These are phyloP conservation scores for Merluccius polli DNA, from an alignment of 2,797 vertebrate genomes.

Conservation along the genomic window DNA sequence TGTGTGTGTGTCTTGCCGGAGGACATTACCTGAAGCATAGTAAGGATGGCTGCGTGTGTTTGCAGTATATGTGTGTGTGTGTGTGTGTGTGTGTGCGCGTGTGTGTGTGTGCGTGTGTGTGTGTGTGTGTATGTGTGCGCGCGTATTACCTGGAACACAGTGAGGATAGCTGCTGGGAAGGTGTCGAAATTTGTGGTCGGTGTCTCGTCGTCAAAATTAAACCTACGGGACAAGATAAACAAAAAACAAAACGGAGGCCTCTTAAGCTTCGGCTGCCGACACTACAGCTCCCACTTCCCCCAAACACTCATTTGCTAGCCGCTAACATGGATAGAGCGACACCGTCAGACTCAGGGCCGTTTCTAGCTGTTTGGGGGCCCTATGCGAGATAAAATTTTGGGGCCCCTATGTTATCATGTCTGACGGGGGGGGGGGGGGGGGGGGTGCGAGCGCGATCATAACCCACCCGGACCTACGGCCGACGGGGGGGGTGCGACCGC, in stretches of 20 bases:
- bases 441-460: no score
- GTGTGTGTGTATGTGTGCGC: no score
- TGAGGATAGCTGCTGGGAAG: conserved; percentile 95
- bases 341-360: conserved; percentile 8
- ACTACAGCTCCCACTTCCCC: neutral
- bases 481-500: no score
- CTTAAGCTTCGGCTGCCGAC: conserved; percentile 3
- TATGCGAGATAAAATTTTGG: no score
- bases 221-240: conserved; percentile 79
- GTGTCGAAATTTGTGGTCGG: conserved; percentile 97
- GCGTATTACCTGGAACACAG: conserved; percentile 97
- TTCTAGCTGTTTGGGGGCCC: no score
- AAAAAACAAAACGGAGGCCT: neutral
- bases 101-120: no score
- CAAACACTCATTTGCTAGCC: neutral
- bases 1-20: neutral
- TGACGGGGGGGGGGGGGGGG: no score
- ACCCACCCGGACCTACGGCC: no score
- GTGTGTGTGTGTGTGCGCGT: no score
- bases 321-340: neutral
- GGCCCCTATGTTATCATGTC: no score
- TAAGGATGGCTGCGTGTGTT: conserved; percentile 84
- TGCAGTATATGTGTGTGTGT: no score
- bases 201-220: conserved; percentile 93
- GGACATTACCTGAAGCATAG: conserved; percentile 89